These are phyloP conservation scores for Eupithecia tripunctaria DNA, from an alignment of 2,888 invertebrate genomes.

Conservation along the genomic window DNA sequence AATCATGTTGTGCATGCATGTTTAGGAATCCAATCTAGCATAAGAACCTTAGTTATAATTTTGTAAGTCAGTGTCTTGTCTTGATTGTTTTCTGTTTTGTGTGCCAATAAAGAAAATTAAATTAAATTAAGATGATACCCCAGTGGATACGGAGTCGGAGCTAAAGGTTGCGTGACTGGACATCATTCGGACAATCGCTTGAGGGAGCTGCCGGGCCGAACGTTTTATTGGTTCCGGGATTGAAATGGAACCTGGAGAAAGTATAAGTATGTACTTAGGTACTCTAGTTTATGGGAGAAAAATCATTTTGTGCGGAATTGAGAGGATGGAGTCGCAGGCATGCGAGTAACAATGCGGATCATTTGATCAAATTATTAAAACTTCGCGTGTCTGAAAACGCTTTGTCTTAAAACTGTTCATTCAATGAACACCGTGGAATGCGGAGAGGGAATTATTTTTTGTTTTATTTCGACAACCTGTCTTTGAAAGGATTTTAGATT, in stretches of 20 bases:
- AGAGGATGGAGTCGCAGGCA: not conserved
- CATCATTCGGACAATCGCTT: not conserved
- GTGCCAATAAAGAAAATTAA: too few species aligned
- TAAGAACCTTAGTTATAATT: too few species aligned
- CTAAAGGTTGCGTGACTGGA: conserved; percentile 14
- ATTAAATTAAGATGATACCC: too few species aligned
- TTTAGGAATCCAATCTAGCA: too few species aligned
- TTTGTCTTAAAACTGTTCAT: conserved; percentile 1
- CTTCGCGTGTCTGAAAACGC: not conserved
- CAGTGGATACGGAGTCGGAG: not conserved
- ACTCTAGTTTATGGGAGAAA: not conserved
- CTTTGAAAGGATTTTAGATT: not conserved
- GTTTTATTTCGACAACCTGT: not conserved
- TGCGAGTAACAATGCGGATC: not conserved
- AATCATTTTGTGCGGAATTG: not conserved
- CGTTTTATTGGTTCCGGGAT: not conserved
- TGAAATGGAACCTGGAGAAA: not conserved
- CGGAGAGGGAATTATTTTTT: not conserved
- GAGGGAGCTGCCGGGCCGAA: not conserved
- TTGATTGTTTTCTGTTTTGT: too few species aligned
- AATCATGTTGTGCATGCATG: too few species aligned
- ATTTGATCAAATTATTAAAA: not conserved
- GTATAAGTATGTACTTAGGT: too few species aligned
- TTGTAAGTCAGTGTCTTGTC: too few species aligned
- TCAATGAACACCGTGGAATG: not conserved